A percentile compares a stretch with the other conserved stretches of the same genome.
phyloP scores from a whole-genome alignment of 2,113 vertebrate genomes.

The Elephas maximus region DNA sequence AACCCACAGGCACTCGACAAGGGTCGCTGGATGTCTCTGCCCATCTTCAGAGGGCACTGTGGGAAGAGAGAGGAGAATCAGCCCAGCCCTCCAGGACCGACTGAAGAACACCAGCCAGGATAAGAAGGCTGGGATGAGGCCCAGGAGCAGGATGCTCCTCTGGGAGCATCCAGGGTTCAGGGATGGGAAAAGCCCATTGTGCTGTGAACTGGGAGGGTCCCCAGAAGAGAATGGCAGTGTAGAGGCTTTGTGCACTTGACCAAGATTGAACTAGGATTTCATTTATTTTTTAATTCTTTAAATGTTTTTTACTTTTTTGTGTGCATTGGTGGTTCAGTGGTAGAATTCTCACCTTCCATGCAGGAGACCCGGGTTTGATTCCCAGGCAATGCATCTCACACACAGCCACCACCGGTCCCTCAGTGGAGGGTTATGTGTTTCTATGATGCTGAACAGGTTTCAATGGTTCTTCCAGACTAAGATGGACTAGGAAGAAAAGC shows the following conservation, averaged over 20 bases:
- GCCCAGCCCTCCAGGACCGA: fast-evolving
- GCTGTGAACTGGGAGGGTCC: background rate
- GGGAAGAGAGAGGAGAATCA: background rate
- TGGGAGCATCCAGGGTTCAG: background rate
- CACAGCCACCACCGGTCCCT: background rate
- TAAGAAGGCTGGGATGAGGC: background rate
- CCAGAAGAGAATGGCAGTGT: background rate
- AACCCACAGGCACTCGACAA: background rate
- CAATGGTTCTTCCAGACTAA: background rate
- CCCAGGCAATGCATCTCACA: background rate
- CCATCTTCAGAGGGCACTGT: background rate
- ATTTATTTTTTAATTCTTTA: background rate
- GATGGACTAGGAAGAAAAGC: background rate
- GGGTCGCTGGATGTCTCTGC: background rate
- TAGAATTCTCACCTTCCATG: background rate
- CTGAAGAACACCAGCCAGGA: background rate
- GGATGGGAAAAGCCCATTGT: background rate
- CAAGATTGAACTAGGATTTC: background rate
- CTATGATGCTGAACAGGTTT: background rate
- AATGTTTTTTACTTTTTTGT: background rate
- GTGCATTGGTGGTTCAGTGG: background rate
- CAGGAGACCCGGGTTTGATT: background rate
- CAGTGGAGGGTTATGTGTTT: background rate
- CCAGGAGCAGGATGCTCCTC: background rate
- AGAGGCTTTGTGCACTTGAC: background rate